Evolutionary conservation across 2,888 invertebrate species (phyloP).

Genomic region (Prosopocoilus inquinatus): DNA sequence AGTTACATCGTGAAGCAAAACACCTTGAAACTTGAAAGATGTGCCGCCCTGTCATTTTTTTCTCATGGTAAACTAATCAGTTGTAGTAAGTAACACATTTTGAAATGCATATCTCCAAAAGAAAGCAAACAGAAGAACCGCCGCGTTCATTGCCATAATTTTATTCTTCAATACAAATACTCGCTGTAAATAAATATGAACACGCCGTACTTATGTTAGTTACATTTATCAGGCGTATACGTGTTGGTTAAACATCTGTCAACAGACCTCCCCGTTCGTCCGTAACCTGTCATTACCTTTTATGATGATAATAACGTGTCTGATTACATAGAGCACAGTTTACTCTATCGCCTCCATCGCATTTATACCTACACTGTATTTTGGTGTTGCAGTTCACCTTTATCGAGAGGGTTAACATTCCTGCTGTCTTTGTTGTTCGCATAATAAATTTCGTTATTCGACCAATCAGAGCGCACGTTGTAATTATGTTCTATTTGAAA

Average conservation of each 20-base stretch:
- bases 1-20: too few species aligned
- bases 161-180: too few species aligned
- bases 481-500: not conserved
- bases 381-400: not conserved
- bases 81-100: too few species aligned
- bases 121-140: too few species aligned
- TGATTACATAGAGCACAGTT: slow-evolving; percentile 36
- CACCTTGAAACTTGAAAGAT: too few species aligned
- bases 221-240: not conserved
- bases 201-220: too few species aligned
- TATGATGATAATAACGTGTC: slow-evolving; percentile 44
- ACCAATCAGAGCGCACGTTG: not conserved
- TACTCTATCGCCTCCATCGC: slow-evolving; percentile 35
- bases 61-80: too few species aligned
- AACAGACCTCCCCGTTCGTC: slow-evolving; percentile 48
- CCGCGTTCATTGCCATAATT: too few species aligned
- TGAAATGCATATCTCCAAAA: too few species aligned
- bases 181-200: too few species aligned
- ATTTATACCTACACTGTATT: slow-evolving; percentile 33
- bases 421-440: not conserved
- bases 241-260: slow-evolving; percentile 51
- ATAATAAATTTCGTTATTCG: slow-evolving; percentile 2
- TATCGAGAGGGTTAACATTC: slow-evolving; percentile 2
- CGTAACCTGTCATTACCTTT: slow-evolving; percentile 49
- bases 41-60: too few species aligned